Conservation (phyloP, 2,113 vertebrate species). For the Larimichthys polyactis region DNA sequence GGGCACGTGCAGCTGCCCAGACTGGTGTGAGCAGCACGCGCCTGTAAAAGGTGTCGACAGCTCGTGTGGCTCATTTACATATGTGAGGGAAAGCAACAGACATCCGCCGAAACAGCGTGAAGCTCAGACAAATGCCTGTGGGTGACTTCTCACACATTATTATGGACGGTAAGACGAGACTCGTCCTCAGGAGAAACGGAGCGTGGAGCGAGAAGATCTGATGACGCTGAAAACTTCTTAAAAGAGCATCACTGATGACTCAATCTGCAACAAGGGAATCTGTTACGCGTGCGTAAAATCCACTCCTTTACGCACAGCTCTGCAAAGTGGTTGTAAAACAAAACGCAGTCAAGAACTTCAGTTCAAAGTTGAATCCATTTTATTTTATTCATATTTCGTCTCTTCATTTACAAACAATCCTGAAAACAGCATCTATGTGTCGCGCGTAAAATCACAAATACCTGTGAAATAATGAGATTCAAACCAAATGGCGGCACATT, state of each 20-base stretch:
- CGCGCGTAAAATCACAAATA: slow-evolving; percentile 4
- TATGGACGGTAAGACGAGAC: background rate
- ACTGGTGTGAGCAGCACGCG: slow-evolving; percentile 33
- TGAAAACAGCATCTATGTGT: too few relatives aligned
- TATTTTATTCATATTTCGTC: background rate
- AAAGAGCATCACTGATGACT: background rate
- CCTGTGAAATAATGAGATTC: background rate
- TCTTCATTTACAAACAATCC: background rate
- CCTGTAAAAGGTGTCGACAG: slow-evolving; percentile 26
- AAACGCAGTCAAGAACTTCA: background rate
- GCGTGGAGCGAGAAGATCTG: background rate
- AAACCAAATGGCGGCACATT: slow-evolving; percentile 25
- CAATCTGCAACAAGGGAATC: background rate
- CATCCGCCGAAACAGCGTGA: slow-evolving; percentile 57
- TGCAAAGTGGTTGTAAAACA: background rate
- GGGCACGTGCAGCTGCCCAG: slow-evolving; percentile 38
- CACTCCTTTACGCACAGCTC: background rate
- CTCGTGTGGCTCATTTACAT: slow-evolving; percentile 53
- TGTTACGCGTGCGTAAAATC: slow-evolving; percentile 16
- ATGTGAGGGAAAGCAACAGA: slow-evolving; percentile 10
- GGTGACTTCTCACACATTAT: slow-evolving; percentile 11
- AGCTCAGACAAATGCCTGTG: slow-evolving; percentile 24
- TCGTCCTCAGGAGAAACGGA: background rate
- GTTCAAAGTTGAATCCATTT: too few relatives aligned
- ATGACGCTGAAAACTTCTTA: background rate